Percentiles rank a stretch among this genome's conserved stretches.
phyloP scores from a whole-genome alignment of 2,888 invertebrate species.

The Machimus rusticus region DNA sequence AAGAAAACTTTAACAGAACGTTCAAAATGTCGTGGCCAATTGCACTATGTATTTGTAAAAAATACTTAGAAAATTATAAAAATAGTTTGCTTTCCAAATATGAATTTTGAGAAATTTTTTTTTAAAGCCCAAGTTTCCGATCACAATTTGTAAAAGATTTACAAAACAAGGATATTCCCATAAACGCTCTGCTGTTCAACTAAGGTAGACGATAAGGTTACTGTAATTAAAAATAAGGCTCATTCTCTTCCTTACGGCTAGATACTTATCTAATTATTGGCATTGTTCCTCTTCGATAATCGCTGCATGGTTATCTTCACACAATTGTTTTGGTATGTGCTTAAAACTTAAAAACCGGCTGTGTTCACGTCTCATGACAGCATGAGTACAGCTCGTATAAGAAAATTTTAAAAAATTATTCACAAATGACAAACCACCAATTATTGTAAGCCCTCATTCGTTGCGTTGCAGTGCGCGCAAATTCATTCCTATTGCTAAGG shows the following conservation, averaged over 20 bases:
- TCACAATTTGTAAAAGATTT: constrained; percentile 1
- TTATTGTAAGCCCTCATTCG: neutral
- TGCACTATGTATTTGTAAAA: neutral
- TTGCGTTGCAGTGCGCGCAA: neutral
- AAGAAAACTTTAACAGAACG: neutral
- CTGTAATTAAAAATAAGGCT: neutral
- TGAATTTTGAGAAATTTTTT: neutral
- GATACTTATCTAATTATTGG: neutral
- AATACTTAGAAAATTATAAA: constrained; percentile 4
- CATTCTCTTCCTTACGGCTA: neutral
- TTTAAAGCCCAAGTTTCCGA: neutral
- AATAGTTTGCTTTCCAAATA: neutral
- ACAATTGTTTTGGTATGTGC: neutral
- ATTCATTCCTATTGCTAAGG: neutral
- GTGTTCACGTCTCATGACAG: neutral
- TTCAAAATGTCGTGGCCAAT: neutral
- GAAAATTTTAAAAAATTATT: neutral
- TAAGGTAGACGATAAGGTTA: neutral
- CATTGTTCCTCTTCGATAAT: neutral
- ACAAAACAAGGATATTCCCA: neutral
- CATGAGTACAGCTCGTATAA: neutral
- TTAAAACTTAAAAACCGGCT: neutral
- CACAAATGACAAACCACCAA: neutral
- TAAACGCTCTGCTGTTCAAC: neutral
- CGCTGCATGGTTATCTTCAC: neutral